A percentile compares a stretch with the other conserved stretches of the same genome.
Evolutionary conservation across 2,888 invertebrate genomes (phyloP).

Genomic region (Tolmerus cingulatus): DNA sequence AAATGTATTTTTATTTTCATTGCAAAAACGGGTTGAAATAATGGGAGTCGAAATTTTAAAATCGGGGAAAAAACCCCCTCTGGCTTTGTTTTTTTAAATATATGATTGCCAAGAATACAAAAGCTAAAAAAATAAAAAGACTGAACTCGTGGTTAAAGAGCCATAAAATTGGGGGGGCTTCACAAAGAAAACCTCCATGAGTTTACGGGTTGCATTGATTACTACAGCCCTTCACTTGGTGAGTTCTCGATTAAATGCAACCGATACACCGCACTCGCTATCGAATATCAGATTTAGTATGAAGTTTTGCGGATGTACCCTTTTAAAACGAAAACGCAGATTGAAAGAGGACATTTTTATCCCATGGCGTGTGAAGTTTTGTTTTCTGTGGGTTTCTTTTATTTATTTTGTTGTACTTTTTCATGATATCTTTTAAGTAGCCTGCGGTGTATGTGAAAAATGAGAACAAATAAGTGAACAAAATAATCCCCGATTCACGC

Average conservation of each 20-base stretch:
- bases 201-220: background rate
- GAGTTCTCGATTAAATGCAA: background rate
- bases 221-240: background rate
- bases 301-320: background rate
- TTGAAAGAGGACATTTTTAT: background rate
- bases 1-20: too few relatives aligned
- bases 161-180: background rate
- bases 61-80: too few relatives aligned
- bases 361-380: background rate
- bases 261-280: background rate
- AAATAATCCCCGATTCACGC: background rate
- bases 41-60: too few relatives aligned
- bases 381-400: background rate
- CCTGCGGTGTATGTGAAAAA: background rate
- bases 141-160: background rate
- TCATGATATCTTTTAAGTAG: background rate
- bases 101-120: background rate
- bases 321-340: background rate
- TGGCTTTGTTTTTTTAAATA: too few relatives aligned
- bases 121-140: background rate
- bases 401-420: background rate
- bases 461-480: background rate
- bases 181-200: background rate
- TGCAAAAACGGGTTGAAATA: too few relatives aligned
- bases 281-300: background rate